Conservation (phyloP, 2,888 invertebrate species). For the Parnassius apollo region DNA sequence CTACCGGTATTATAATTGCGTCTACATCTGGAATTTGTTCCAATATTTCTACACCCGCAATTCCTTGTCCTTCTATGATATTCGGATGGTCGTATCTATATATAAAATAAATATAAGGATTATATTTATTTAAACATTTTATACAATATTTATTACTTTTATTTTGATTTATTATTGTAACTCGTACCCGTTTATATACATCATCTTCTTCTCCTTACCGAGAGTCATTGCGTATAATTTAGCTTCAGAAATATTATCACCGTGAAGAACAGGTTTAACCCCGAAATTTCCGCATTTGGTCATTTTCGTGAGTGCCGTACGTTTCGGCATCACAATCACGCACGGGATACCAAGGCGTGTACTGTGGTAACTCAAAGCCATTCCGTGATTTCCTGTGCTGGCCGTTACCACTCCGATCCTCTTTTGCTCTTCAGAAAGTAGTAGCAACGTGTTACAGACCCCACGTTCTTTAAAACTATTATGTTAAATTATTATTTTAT, state of each 20-base stretch:
- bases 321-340: constrained; percentile 91
- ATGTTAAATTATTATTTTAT: not conserved
- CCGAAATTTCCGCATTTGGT: constrained; percentile 89
- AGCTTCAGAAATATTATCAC: constrained; percentile 89
- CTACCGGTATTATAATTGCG: constrained; percentile 94
- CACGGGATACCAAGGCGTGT: constrained; percentile 80
- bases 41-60: constrained; percentile 94
- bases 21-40: constrained; percentile 93
- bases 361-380: constrained; percentile 88
- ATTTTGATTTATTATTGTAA: constrained; percentile 1
- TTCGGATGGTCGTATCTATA: constrained; percentile 94
- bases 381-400: constrained; percentile 95
- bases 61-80: constrained; percentile 96
- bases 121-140: not conserved
- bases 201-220: constrained; percentile 84
- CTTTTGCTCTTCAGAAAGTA: constrained; percentile 87
- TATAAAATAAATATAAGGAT: not conserved
- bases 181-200: constrained; percentile 92
- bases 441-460: constrained; percentile 89
- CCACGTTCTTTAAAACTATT: constrained; percentile 96
- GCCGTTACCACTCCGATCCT: constrained; percentile 92
- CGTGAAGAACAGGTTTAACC: constrained; percentile 89
- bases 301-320: constrained; percentile 95
- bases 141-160: constrained; percentile 1
- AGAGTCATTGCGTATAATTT: constrained; percentile 87